phyloP scores from a whole-genome alignment of 2,888 invertebrate genomes.

The Odiellus spinosus region DNA sequence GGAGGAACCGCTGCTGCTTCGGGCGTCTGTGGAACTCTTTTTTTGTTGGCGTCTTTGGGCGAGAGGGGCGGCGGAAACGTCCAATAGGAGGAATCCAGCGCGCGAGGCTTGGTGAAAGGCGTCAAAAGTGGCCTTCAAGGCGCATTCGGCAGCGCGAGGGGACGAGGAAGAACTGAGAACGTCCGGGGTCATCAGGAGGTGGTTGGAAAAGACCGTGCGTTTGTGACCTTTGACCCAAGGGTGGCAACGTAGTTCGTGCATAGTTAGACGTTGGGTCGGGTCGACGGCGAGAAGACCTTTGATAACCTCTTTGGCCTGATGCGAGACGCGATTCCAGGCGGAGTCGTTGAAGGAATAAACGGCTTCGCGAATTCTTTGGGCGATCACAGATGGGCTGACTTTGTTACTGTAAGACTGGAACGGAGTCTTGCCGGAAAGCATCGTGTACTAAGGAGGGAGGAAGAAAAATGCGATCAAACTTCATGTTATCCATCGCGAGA shows the following conservation, averaged over 20 bases:
- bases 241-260: slow-evolving; percentile 48
- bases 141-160: slow-evolving; percentile 36
- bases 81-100: slow-evolving; percentile 54
- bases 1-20: slow-evolving; percentile 33
- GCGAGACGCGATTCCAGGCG: slow-evolving; percentile 56
- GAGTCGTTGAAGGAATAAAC: slow-evolving; percentile 55
- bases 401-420: slow-evolving; percentile 53
- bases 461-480: no score
- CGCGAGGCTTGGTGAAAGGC: slow-evolving; percentile 51
- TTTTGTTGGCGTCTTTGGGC: slow-evolving; percentile 47
- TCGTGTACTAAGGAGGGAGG: slow-evolving; percentile 50
- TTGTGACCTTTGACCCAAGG: slow-evolving; percentile 43
- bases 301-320: slow-evolving; percentile 56
- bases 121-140: slow-evolving; percentile 45
- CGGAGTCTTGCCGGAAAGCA: slow-evolving; percentile 69
- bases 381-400: slow-evolving; percentile 54
- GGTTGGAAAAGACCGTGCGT: slow-evolving; percentile 31
- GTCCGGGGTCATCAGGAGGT: slow-evolving; percentile 45
- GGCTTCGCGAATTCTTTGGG: slow-evolving; percentile 61
- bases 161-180: slow-evolving; percentile 34
- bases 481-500: no score
- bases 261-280: slow-evolving; percentile 50
- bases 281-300: slow-evolving; percentile 59
- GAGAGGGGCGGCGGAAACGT: slow-evolving; percentile 51
- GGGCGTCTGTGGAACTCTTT: slow-evolving; percentile 37